Evolutionary conservation across 2,797 vertebrate species (phyloP).

Genomic region (Acanthopagrus latus): DNA sequence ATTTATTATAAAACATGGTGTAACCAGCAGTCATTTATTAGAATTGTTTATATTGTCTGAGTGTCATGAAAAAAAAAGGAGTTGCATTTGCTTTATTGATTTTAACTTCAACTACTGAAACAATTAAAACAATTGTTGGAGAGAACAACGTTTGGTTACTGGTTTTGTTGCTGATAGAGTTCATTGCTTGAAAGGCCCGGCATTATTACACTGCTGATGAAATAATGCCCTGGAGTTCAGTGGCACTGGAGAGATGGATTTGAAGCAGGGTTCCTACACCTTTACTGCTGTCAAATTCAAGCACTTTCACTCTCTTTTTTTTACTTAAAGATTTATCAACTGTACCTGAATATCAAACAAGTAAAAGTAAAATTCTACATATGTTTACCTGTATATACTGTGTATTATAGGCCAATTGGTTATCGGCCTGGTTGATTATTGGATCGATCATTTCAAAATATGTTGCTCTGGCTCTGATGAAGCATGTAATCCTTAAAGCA

Average conservation of each 20-base stretch:
- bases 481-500: no score
- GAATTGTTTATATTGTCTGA: slow-evolving; percentile 32
- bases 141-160: not conserved
- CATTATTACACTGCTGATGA: slow-evolving; percentile 3
- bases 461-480: no score
- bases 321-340: no score
- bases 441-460: no score
- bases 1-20: slow-evolving; percentile 47
- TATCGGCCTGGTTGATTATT: no score
- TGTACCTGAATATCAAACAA: no score
- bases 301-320: no score
- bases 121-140: slow-evolving; percentile 53
- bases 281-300: no score
- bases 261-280: no score
- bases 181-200: not conserved
- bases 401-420: no score
- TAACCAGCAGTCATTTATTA: slow-evolving; percentile 30
- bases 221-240: not conserved
- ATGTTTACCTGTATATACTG: no score
- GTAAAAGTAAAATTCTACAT: no score
- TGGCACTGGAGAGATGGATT: not conserved
- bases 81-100: slow-evolving; percentile 28
- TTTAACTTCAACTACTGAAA: slow-evolving; percentile 32
- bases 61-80: not conserved
- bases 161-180: slow-evolving; percentile 2